Evolutionary conservation across 2,888 invertebrate genomes (phyloP).

Genomic region (Pardosa pseudoannulata): DNA sequence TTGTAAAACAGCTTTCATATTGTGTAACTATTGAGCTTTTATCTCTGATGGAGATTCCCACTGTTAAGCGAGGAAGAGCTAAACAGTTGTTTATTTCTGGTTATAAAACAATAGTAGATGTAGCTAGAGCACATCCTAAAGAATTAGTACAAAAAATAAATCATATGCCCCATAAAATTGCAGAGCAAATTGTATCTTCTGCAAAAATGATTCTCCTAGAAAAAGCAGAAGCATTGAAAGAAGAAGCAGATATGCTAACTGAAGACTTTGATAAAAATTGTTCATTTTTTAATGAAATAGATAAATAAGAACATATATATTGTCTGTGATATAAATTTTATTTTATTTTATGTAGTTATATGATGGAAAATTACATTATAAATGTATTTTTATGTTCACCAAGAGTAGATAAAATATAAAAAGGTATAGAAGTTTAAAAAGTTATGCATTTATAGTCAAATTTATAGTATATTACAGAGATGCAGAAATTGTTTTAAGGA

Average conservation of each 20-base stretch:
- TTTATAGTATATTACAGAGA: too few relatives aligned
- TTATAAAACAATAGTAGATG: slow-evolving; percentile 85
- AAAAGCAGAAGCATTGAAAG: slow-evolving; percentile 90
- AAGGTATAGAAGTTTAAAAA: too few relatives aligned
- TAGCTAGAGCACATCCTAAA: slow-evolving; percentile 85
- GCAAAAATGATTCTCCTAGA: slow-evolving; percentile 91
- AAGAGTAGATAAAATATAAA: too few relatives aligned
- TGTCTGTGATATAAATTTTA: background rate
- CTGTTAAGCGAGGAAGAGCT: slow-evolving; percentile 89
- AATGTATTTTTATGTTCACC: too few relatives aligned
- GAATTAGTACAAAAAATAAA: slow-evolving; percentile 83
- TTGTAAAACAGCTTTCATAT: slow-evolving; percentile 86
- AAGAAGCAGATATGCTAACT: slow-evolving; percentile 84
- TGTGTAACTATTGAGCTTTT: slow-evolving; percentile 89
- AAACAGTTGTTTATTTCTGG: slow-evolving; percentile 89
- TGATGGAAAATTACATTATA: too few relatives aligned
- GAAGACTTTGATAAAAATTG: slow-evolving; percentile 60
- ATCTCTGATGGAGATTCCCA: slow-evolving; percentile 91
- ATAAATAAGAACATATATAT: background rate
- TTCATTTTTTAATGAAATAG: slow-evolving; percentile 34
- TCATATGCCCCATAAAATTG: slow-evolving; percentile 85
- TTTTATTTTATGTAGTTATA: background rate
- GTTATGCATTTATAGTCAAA: too few relatives aligned
- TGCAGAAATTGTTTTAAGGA: too few relatives aligned
- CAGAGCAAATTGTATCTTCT: slow-evolving; percentile 89